Evolutionary conservation across 1,140 invertebrate genomes (phyloP), one percentile per base, ranked within the genome.

Genomic region (Tetramorium parvispinum): DNA sequence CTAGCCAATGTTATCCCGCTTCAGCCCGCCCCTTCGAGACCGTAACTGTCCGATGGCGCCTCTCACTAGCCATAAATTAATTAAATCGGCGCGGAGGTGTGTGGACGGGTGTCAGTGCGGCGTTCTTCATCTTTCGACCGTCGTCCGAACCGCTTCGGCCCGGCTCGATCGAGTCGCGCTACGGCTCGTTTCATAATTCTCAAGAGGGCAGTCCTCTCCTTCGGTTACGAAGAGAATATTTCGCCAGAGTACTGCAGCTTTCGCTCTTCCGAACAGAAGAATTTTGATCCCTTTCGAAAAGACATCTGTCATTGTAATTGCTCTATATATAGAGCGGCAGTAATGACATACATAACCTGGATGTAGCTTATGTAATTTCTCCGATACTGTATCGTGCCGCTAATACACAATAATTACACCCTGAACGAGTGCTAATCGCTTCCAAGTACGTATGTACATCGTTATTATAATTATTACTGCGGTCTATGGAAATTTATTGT

Each of bases 61-160:
- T 94, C 90, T 89, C 85, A 85, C 87, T 77, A 91, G 90, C 92
- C 93, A 95, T 94, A 95, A 95, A 95, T 95, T 95, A 95, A 95
- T 95, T 95, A 94, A 94, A 95, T 94, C 94, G 94, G 93, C 95
- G 94, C 93, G 93, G 87, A 94, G 94, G 94, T 95, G 95, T 94
- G 94, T 91, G 92, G 55, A 91, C 85, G 57, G 71, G 85, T 92
- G 91, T 92, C 92, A 91, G 91, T 92, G 90, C 90, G 89, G 86
- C 91, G 90, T 93, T 92, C 89, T 82, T 92, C 86, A 79, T 76
- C 87, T 76, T 88, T 86, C 46, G 87, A 86, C 83, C 75, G 71
- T 86, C 87, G 85, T 70, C 82, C 88, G 27, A 70, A 53, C 55
- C 88, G 87, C 87, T 46, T 73, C 53, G 70, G 83, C 77, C 90